Conservation (phyloP, 2,888 invertebrate genomes). For the Drosophila aldrichi region DNA sequence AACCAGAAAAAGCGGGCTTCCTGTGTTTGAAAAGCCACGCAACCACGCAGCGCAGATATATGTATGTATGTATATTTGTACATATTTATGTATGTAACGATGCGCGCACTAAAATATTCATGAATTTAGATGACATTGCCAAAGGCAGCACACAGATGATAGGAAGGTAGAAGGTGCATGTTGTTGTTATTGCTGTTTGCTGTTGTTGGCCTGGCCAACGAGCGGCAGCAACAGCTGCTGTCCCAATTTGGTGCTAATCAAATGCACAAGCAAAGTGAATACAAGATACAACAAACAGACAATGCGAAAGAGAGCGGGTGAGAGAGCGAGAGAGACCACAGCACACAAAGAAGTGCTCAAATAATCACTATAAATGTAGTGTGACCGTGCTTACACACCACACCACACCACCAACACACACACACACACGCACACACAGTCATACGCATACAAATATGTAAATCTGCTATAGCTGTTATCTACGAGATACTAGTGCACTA, state of each 20-base stretch:
- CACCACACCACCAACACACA: constrained; percentile 2
- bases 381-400: constrained; percentile 39
- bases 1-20: constrained; percentile 32
- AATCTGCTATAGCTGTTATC: constrained; percentile 55
- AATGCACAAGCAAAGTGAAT: constrained; percentile 62
- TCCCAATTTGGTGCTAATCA: constrained; percentile 75
- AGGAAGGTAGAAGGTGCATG: constrained; percentile 9
- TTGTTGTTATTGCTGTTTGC: constrained; percentile 9
- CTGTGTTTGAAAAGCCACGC: constrained; percentile 31
- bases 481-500: constrained; percentile 47
- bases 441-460: constrained; percentile 37
- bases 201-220: constrained; percentile 51
- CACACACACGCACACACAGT: background rate
- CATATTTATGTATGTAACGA: constrained; percentile 4
- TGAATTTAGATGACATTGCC: constrained; percentile 51
- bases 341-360: constrained; percentile 49
- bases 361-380: constrained; percentile 61
- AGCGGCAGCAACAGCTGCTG: constrained; percentile 66
- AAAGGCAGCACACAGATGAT: constrained; percentile 15
- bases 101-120: constrained; percentile 58
- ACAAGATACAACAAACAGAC: constrained; percentile 15
- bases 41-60: constrained; percentile 15
- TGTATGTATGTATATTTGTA: constrained; percentile 21
- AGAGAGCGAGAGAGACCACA: constrained; percentile 17
- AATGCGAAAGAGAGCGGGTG: background rate